Conservation (phyloP, 2,113 vertebrate genomes). For the Apeltes quadracus region DNA sequence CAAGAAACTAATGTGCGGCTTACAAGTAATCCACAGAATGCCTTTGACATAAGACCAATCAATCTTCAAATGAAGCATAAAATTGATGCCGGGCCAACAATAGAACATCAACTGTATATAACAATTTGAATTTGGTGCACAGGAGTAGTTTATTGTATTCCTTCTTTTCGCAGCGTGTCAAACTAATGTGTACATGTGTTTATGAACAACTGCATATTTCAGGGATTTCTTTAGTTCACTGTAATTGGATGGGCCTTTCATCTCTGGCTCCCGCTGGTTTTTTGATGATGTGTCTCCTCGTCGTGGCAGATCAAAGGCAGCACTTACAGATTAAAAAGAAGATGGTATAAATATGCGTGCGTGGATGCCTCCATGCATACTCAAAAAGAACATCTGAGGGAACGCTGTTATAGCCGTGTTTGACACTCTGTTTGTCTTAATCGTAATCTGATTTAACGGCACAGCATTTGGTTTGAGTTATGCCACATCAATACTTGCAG, state of each 20-base stretch:
- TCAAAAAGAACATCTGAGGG: conserved; percentile 46
- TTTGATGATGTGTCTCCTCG: conserved; percentile 66
- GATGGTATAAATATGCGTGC: conserved; percentile 27
- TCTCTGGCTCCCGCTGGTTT: conserved; percentile 55
- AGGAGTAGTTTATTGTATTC: conserved; percentile 2
- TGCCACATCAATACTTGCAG: conserved; percentile 14
- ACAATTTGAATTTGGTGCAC: neutral
- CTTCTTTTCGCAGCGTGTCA: neutral
- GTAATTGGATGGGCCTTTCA: conserved; percentile 70
- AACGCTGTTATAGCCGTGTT: conserved; percentile 43
- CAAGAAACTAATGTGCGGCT: conserved; percentile 65
- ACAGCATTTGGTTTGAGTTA: conserved; percentile 15
- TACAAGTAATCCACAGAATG: conserved; percentile 51
- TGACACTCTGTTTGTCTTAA: conserved; percentile 47
- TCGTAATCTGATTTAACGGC: conserved; percentile 28
- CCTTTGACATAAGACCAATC: conserved; percentile 45
- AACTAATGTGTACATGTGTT: conserved; percentile 67
- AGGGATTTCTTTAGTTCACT: conserved; percentile 41
- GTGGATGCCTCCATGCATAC: neutral
- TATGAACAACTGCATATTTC: conserved; percentile 60
- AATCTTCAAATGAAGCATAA: conserved; percentile 36
- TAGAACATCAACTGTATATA: conserved; percentile 6
- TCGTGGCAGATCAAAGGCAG: conserved; percentile 70
- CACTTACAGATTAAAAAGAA: conserved; percentile 66
- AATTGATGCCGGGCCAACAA: conserved; percentile 28